Evolutionary conservation across 1,140 invertebrate species (phyloP).

Genomic region (Periplaneta americana): DNA sequence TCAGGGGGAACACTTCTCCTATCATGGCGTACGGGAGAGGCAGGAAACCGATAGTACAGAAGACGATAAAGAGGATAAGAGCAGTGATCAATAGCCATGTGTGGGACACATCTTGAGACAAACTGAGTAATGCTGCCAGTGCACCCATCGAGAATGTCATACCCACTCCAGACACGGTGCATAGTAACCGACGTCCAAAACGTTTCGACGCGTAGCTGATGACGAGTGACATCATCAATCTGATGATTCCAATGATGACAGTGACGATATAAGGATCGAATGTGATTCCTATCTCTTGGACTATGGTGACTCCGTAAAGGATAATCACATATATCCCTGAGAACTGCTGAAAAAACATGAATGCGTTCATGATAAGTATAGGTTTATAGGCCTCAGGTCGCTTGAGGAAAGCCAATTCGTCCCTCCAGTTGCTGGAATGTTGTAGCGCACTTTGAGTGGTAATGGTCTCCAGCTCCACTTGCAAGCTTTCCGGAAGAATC

Average conservation of each 20-base stretch:
- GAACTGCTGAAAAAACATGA: constrained; percentile 74
- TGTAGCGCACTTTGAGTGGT: no score
- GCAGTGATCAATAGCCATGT: background rate
- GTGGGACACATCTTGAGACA: constrained; percentile 19
- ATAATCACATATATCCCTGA: constrained; percentile 69
- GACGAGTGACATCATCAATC: constrained; percentile 43
- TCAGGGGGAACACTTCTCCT: constrained; percentile 65
- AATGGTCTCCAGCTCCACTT: background rate
- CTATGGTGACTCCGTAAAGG: constrained; percentile 65
- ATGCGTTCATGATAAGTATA: constrained; percentile 56
- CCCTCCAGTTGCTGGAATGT: constrained; percentile 17
- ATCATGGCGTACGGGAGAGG: constrained; percentile 68
- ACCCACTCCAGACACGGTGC: constrained; percentile 51
- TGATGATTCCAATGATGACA: constrained; percentile 51
- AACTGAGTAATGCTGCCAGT: constrained; percentile 42
- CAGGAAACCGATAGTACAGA: constrained; percentile 40
- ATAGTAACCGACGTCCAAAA: constrained; percentile 48
- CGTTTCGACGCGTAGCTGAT: constrained; percentile 47
- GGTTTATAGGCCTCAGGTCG: constrained; percentile 52
- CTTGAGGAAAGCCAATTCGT: constrained; percentile 21
- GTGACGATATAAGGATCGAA: constrained; percentile 25
- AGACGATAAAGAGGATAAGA: no score
- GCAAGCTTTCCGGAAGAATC: background rate
- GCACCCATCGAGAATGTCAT: constrained; percentile 53
- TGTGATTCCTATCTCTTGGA: constrained; percentile 45